phyloP scores from a whole-genome alignment of 2,888 invertebrate species.

The Hypercompe scribonia region DNA sequence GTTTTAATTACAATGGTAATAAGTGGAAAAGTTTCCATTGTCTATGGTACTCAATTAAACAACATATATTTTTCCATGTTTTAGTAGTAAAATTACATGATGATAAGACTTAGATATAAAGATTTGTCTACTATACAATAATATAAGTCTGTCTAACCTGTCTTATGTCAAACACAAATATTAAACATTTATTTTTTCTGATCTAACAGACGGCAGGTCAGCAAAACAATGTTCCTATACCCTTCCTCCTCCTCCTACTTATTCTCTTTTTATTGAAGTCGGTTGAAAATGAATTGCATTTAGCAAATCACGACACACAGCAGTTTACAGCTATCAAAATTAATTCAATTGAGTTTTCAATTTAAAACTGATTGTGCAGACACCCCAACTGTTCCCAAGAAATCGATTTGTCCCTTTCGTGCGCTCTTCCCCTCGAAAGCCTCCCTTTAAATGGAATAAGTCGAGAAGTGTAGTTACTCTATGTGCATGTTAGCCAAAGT shows the following conservation, averaged over 20 bases:
- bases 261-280: not conserved
- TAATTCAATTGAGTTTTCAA: not conserved
- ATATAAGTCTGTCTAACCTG: too few species aligned
- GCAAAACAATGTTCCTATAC: too few species aligned
- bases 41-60: not conserved
- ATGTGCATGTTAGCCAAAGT: not conserved
- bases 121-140: too few species aligned
- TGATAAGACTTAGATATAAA: not conserved
- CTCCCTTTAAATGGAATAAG: not conserved
- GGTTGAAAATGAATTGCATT: not conserved
- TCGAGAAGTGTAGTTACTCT: not conserved
- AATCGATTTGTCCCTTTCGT: not conserved
- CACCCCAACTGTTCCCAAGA: not conserved
- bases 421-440: not conserved
- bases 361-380: not conserved
- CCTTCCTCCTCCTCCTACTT: too few species aligned
- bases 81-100: not conserved
- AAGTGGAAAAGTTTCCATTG: not conserved
- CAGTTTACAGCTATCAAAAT: not conserved
- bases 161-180: too few species aligned
- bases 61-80: not conserved
- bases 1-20: slow-evolving; percentile 8
- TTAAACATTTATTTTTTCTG: too few species aligned
- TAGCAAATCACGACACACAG: not conserved
- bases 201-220: too few species aligned